These are phyloP conservation scores for Sterna hirundo DNA, from an alignment of 2,113 vertebrate species.

Conservation along the genomic window DNA sequence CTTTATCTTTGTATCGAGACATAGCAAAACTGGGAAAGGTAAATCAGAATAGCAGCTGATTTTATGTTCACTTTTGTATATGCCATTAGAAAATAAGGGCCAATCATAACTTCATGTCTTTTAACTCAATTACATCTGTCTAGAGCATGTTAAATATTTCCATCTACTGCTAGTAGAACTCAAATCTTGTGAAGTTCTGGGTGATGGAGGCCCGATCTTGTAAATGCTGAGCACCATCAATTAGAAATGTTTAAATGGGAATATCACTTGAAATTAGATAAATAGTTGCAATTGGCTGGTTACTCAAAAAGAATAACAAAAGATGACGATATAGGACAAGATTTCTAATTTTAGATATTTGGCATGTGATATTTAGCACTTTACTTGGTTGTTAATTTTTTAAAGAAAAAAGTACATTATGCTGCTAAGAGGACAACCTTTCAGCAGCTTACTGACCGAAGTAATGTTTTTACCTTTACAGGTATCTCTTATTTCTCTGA, in stretches of 20 bases:
- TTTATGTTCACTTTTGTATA: background rate
- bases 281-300: background rate
- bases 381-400: background rate
- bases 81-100: background rate
- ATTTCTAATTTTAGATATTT: background rate
- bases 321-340: background rate
- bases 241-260: background rate
- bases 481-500: conserved; percentile 89
- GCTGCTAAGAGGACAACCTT: background rate
- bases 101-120: background rate
- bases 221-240: background rate
- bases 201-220: background rate
- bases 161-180: background rate
- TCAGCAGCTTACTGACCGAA: background rate
- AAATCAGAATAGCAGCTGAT: conserved; percentile 17
- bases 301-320: background rate
- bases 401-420: background rate
- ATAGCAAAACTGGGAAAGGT: conserved; percentile 93
- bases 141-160: background rate
- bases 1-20: conserved; percentile 88
- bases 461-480: conserved; percentile 53
- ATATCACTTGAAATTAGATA: background rate
- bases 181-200: background rate
- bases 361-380: background rate
- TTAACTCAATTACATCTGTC: background rate